Percentiles rank a stretch among this genome's conserved stretches.
phyloP scores from a whole-genome alignment of 1,140 invertebrate species.

The Drosophila guanche region DNA sequence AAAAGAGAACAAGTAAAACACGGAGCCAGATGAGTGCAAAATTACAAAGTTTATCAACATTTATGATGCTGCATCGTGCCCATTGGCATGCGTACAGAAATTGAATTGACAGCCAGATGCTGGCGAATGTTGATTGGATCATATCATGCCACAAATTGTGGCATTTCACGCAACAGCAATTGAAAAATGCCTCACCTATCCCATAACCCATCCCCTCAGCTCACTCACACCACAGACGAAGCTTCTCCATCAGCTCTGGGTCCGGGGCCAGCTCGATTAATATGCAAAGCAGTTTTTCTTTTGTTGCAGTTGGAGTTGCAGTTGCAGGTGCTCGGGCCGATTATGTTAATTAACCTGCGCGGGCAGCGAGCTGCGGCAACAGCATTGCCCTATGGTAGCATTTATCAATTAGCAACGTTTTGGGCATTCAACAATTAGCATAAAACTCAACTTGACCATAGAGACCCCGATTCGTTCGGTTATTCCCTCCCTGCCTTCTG shows the following conservation, averaged over 20 bases:
- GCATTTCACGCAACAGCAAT: slow-evolving; percentile 79
- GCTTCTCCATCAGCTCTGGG: slow-evolving; percentile 39
- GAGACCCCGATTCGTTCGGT: background rate
- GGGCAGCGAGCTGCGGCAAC: background rate
- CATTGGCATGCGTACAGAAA: slow-evolving; percentile 41
- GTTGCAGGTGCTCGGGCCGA: slow-evolving; percentile 57
- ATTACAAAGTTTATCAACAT: slow-evolving; percentile 34
- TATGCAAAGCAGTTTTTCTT: slow-evolving; percentile 58
- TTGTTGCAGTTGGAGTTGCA: slow-evolving; percentile 8
- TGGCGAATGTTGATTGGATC: slow-evolving; percentile 33
- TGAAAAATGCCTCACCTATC: slow-evolving; percentile 64
- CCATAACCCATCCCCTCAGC: background rate
- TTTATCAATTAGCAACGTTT: slow-evolving; percentile 68
- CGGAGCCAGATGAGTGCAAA: slow-evolving; percentile 1
- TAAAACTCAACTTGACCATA: slow-evolving; percentile 44
- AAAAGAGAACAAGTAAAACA: slow-evolving; percentile 10
- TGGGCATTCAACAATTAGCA: slow-evolving; percentile 44
- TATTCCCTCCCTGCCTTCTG: too few relatives aligned
- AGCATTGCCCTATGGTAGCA: slow-evolving; percentile 30
- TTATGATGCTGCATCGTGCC: slow-evolving; percentile 36
- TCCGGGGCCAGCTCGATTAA: slow-evolving; percentile 58
- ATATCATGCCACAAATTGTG: slow-evolving; percentile 65
- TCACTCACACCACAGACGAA: background rate
- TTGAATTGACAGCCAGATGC: slow-evolving; percentile 53
- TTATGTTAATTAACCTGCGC: slow-evolving; percentile 58